phyloP scores from a whole-genome alignment of 2,888 invertebrate genomes.

The Clunio marinus region DNA sequence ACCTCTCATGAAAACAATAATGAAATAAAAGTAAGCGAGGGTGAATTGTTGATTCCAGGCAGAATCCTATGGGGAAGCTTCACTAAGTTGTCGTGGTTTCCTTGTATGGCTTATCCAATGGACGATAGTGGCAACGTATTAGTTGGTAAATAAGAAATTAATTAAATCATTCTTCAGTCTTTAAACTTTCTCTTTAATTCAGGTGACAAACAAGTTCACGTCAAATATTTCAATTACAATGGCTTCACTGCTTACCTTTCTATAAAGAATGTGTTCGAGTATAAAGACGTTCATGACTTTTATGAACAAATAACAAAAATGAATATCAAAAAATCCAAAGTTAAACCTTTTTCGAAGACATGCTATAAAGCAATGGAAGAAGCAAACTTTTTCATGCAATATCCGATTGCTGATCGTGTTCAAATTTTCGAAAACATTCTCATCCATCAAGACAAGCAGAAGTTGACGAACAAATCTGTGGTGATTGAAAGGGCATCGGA shows the following conservation, averaged over 20 bases:
- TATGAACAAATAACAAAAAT: slow-evolving; percentile 16
- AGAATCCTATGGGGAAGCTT: slow-evolving; percentile 26
- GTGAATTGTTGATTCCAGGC: background rate
- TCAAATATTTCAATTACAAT: slow-evolving; percentile 22
- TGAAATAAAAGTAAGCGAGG: background rate
- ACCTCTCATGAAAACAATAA: background rate
- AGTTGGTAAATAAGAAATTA: slow-evolving; percentile 1
- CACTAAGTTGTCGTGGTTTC: background rate
- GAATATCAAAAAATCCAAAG: background rate
- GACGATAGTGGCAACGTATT: background rate
- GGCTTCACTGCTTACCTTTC: background rate
- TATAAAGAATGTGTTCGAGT: slow-evolving; percentile 6
- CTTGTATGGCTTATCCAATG: slow-evolving; percentile 18
- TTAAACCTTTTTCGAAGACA: slow-evolving; percentile 2
- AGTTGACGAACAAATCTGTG: background rate
- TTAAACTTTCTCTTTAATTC: no score
- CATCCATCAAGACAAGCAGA: background rate
- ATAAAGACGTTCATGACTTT: background rate
- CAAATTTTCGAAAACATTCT: background rate
- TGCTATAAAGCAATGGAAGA: slow-evolving; percentile 19
- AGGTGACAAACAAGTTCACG: no score
- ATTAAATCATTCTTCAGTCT: background rate
- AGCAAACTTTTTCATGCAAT: background rate
- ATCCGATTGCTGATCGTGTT: slow-evolving; percentile 14
- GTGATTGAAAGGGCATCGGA: background rate